Evolutionary conservation across 2,797 vertebrate genomes (phyloP).

Genomic region (Allobates femoralis): DNA sequence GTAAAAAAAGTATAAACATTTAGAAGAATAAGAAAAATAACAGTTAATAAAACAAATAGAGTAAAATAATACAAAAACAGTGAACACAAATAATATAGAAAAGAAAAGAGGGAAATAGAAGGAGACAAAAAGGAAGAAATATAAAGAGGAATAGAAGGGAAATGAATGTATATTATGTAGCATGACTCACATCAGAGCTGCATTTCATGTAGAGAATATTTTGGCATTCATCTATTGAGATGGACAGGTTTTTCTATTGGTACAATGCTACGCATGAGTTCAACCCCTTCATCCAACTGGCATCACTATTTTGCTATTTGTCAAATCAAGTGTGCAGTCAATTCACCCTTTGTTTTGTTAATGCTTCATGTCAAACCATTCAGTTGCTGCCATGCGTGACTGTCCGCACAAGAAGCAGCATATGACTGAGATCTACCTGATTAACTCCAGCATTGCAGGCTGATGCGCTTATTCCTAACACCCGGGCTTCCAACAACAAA

Average conservation of each 20-base stretch:
- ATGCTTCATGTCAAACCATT: constrained; percentile 37
- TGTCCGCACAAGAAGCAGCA: constrained; percentile 37
- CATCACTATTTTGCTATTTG: constrained; percentile 51
- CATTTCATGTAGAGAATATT: not conserved
- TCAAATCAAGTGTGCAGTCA: constrained; percentile 48
- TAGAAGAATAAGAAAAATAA: too few relatives aligned
- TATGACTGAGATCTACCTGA: constrained; percentile 34
- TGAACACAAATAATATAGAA: too few relatives aligned
- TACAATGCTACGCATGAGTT: constrained; percentile 2
- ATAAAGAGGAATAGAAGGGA: too few relatives aligned
- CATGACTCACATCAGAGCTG: not conserved
- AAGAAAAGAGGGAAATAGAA: too few relatives aligned
- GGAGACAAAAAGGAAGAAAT: too few relatives aligned
- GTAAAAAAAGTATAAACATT: too few relatives aligned
- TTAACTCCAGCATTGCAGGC: constrained; percentile 10
- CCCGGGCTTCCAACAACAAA: not conserved
- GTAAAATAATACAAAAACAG: too few relatives aligned
- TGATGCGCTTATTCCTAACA: not conserved
- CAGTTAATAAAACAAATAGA: too few relatives aligned
- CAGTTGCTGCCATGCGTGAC: constrained; percentile 40
- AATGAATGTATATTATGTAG: not conserved
- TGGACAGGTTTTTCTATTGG: constrained; percentile 10
- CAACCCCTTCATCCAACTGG: constrained; percentile 24
- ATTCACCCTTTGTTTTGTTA: constrained; percentile 45
- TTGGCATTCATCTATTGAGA: constrained; percentile 2